Evolutionary conservation across 2,888 invertebrate genomes (phyloP).

Genomic region (Drosophila siamana): DNA sequence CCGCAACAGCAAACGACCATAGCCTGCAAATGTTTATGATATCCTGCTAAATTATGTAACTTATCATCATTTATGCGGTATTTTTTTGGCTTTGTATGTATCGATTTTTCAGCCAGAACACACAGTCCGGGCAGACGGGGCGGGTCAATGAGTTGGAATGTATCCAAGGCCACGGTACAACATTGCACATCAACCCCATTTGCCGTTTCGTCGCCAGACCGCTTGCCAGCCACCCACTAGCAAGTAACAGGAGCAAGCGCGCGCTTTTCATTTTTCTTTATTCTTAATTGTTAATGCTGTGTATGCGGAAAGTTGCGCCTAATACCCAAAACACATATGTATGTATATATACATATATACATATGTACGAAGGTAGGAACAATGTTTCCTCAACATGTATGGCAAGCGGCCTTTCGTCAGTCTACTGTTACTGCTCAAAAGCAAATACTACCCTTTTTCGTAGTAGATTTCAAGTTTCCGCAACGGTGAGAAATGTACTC

Average conservation of each 20-base stretch:
- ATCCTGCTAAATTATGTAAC: constrained; percentile 79
- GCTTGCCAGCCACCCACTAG: background rate
- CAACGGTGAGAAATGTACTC: constrained; percentile 47
- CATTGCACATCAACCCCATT: constrained; percentile 30
- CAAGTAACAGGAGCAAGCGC: constrained; percentile 56
- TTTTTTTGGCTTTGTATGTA: constrained; percentile 33
- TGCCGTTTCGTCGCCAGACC: background rate
- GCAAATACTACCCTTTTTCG: constrained; percentile 55
- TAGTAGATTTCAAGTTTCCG: constrained; percentile 43
- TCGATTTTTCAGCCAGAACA: constrained; percentile 57
- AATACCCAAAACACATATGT: constrained; percentile 37
- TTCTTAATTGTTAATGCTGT: constrained; percentile 4
- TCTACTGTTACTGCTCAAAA: constrained; percentile 33
- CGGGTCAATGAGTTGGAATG: constrained; percentile 61
- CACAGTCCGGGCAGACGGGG: constrained; percentile 35
- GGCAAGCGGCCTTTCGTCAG: constrained; percentile 10
- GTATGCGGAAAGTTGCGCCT: constrained; percentile 44
- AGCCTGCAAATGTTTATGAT: constrained; percentile 65
- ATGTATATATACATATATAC: background rate
- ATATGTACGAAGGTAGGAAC: constrained; percentile 3
- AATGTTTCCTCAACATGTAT: constrained; percentile 22
- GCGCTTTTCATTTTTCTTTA: background rate
- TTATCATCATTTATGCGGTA: constrained; percentile 62
- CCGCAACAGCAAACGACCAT: too few species aligned
- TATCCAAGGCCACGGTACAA: constrained; percentile 69